Base-by-base conservation (phyloP, 2,113 vertebrate species). In the Syrrhaptes paradoxus region DNA sequence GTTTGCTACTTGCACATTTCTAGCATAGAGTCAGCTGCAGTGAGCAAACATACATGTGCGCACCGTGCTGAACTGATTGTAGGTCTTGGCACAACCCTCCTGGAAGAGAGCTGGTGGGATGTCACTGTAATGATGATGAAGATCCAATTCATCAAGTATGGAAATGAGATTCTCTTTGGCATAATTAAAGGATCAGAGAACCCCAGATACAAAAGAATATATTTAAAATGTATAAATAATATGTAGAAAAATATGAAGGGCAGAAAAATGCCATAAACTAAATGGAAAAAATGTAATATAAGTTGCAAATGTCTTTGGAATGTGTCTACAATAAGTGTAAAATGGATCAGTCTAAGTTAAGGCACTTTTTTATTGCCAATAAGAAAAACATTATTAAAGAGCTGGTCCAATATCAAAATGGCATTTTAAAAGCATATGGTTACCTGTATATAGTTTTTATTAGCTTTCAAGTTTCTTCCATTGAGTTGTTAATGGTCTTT, bases 381-480 rank as follows among this genome's bases (percentile, higher is more conserved):
- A 97, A 96, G 89, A 96, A 80, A 79, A 96, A 92, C 77, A 94
- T 87, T 97, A 96, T 97, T 96, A 97, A 97, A 97, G 88, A 93
- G 45, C 86, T 84, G 91, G 89, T 95, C 90, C 95, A 95, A 87
- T 96, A 94, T 97, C 97, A 97, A 97, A 97, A 96, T 94, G 88
- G 54, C 74, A 77, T 91, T 97, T 97, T 94, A 97, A 97, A 97
- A 92, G 96, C 89, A 96, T 95, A 93, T 52, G 1, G 84, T 96
- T 96, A 95, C 86, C 84, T 97, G 93, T 95, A 78, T 95, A 71
- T 91, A 96, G 71, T 70, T 93, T 95, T 97, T 97, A 96, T 94
- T 95, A 95, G 95, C 93, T 95, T 98, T 98, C 90, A 97, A 88
- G 95, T 98, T 98, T 97, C 95, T 96, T 96, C 95, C 96, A 93